Conservation (phyloP, 2,888 invertebrate genomes). For the Hemithea aestivaria region DNA sequence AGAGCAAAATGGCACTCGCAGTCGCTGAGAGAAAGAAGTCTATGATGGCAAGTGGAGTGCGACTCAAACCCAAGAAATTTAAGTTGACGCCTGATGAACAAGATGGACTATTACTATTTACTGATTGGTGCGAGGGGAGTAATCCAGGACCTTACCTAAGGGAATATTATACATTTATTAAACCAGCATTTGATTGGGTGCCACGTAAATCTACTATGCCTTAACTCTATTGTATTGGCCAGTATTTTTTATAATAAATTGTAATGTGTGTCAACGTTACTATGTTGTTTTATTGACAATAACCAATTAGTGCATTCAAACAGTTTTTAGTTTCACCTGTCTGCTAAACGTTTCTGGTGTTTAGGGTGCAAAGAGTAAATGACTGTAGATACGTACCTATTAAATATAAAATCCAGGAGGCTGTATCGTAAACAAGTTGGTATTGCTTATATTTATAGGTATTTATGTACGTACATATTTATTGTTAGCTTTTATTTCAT, state of each 20-base stretch:
- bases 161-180: conserved; percentile 55
- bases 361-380: too few species aligned
- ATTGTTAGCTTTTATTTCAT: conserved; percentile 1
- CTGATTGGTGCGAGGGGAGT: conserved; percentile 68
- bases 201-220: conserved; percentile 36
- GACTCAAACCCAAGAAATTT: conserved; percentile 41
- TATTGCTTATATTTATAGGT: background rate
- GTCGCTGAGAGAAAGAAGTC: conserved; percentile 43
- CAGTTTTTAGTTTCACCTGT: too few species aligned
- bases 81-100: conserved; percentile 56
- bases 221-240: conserved; percentile 19
- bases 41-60: conserved; percentile 33
- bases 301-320: too few species aligned
- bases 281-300: background rate
- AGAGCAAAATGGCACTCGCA: conserved; percentile 44
- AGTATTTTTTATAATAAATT: conserved; percentile 1
- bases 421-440: background rate
- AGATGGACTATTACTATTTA: conserved; percentile 58
- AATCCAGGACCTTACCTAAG: conserved; percentile 57
- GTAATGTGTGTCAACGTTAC: too few species aligned
- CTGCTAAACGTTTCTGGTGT: too few species aligned
- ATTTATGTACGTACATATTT: background rate
- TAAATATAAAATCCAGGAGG: conserved; percentile 3
- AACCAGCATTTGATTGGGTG: conserved; percentile 51
- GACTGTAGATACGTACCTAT: too few species aligned